Base-by-base conservation (phyloP, 2,888 invertebrate species). In the Caenorhabditis doughertyi region DNA sequence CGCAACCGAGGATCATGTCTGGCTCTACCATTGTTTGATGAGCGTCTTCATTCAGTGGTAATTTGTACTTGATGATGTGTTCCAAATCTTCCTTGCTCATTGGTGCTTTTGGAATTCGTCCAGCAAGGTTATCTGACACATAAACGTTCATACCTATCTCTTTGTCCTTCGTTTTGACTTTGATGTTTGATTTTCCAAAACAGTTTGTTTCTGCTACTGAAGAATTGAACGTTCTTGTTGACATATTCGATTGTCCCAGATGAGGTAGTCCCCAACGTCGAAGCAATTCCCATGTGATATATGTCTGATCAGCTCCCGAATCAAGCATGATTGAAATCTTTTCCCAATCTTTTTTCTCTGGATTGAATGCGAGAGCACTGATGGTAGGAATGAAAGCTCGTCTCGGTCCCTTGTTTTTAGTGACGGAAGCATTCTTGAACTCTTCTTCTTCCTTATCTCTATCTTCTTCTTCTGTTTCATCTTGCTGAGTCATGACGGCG, bases 331-430 rank as follows among this genome's bases (percentile, higher is more conserved):
- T 44, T 4, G 29, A 47, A 0, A 64, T 47, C 13, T n/a, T 3
- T 29, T 18, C 32, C 64, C 64, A 64, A 0, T 29, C 18, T 4
- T 4, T n/a, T 1, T 18, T 29, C 13, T 4, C 13, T 18, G 64
- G 64, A n/a, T 64, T 49, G 5, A 7, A 21, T 5, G 64, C 64
- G 3, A 11, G 0, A 32, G 64, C 32, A 11, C 21, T 1, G 7
- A 64, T n/a, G 8, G 29, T 64, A 21, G 64, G 64, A 3, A 64
- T 32, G 47, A 3, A 44, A 8, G n/a, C 58, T n/a, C 39, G 13
- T 3, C 13, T 39, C 39, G 39, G 39, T 39, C 3, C 13, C 9
- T n/a, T 44, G 27, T 4, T 25, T 5, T 27, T 9, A 29, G n/a
- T 16, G 8, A 11, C 35, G 8, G 35, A 16, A 2, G 3, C 16